phyloP scores from a whole-genome alignment of 2,113 vertebrate species.

The Cynocephalus volans region DNA sequence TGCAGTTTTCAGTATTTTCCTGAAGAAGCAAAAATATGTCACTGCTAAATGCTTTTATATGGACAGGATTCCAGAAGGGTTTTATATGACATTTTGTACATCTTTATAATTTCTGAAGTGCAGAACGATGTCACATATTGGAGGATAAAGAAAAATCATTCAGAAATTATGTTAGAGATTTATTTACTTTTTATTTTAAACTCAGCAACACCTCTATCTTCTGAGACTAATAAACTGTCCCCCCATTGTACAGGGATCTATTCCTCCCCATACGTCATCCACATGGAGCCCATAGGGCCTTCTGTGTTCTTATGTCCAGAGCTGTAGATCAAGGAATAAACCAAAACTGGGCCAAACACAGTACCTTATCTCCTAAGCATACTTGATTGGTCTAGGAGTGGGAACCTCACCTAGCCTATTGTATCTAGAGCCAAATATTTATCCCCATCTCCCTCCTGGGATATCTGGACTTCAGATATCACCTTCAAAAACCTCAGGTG shows the following conservation, averaged over 20 bases:
- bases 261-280: background rate
- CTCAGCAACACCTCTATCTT: background rate
- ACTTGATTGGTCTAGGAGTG: background rate
- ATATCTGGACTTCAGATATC: background rate
- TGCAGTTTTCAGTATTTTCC: background rate
- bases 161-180: background rate
- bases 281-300: background rate
- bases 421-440: background rate
- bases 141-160: background rate
- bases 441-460: fast-evolving
- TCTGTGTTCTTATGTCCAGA: background rate
- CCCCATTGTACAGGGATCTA: background rate
- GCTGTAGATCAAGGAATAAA: background rate
- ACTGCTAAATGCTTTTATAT: background rate
- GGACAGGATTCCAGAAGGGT: background rate
- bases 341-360: background rate
- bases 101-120: background rate
- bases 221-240: background rate
- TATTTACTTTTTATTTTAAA: background rate
- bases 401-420: background rate
- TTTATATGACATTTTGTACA: background rate
- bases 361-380: background rate
- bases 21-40: background rate
- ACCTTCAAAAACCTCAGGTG: background rate
- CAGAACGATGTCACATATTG: background rate